Base-by-base conservation (phyloP, 2,113 vertebrate species). In the Amphilophus citrinellus region DNA sequence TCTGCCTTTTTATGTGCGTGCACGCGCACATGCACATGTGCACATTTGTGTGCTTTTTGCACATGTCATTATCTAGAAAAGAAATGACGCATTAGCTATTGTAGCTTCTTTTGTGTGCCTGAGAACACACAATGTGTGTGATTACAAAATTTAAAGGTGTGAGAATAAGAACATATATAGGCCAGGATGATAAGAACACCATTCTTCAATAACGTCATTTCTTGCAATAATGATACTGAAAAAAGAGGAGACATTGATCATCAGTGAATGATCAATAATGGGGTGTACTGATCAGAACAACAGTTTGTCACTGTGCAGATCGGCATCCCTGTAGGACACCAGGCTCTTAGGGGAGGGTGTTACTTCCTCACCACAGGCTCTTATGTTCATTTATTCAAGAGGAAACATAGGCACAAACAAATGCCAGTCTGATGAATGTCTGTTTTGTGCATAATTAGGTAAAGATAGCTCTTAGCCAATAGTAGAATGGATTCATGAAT, bases 361-460 rank as follows among this genome's bases (percentile, higher is more conserved):
- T 80, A 85, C 80, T 61, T 71, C 82, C 35, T 90, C 84, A 86
- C 87, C 63, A 60, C 90, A 78, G 83, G 82, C 59, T 87, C 78
- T 84, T 86, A 68, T 88, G 76, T 81, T 89, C 86, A 89, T 94
- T 89, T 87, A 87, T 89, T 87, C 61, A 85, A 88, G 87, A 88
- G 77, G 82, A 91, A 91, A 88, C 76, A 84, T 76, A 61, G 84
- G 57, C 83, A 80, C 61, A 90, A 93, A 94, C 91, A 94, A 92
- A 86, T 77, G 86, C 79, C 88, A 80, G 75, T 81, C 87, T 93
- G 94, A 95, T 93, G 75, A 92, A 94, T 94, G 87, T 87, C 81
- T 90, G 80, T 91, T 94, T 90, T 86, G 87, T 85, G 93, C 83
- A 87, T 93, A 92, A 94, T 95, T 91, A 92, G 91, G 87, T 84